Evolutionary conservation across 2,113 vertebrate genomes (phyloP), one percentile per base, ranked within the genome.

Genomic region (Chloropsis hardwickii): DNA sequence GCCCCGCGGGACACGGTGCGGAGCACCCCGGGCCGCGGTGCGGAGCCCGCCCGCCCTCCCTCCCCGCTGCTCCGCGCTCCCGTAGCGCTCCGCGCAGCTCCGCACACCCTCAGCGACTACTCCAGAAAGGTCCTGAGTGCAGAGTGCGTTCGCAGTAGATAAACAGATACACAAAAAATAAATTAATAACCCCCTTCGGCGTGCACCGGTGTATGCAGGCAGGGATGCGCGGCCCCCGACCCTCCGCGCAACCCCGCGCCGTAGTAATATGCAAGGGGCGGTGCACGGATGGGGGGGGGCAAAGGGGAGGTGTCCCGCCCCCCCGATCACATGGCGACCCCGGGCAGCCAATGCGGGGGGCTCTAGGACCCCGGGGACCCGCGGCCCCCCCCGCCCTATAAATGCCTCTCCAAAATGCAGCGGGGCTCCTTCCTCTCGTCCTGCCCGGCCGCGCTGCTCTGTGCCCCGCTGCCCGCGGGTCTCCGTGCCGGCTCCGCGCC

Each of bases 331-430:
- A 97, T 98, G 97, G 97, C 96, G 97, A 97, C 91, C 85, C 94
- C 92, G 77, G 56, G 95, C 97, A 97, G 97, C 98, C 98, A 99
- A 99, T 98, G 97, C 97, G 97, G 86, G 97, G 97, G 89, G 92
- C 94, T 95, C 94, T 98, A 97, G 97, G 98, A 98, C 98, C 98
- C 96, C 92, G 98, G 97, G 98, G 97, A 97, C 96, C 98, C 98
- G 98, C 97, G 79, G 92, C 97, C 97, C 97, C 97, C 96, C 97
- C 97, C 80, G 93, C 97, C 96, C 97, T 99, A 99, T 99, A 99
- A 99, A 99, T 98, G 97, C 96, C 78, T 98, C 98, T 96, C 97
- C 96, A 97, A 98, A 97, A 97, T 98, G 97, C 98, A 96, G 98
- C 97, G 98, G 97, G 98, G 97, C 98, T 98, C 97, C 98, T 98